phyloP scores from a whole-genome alignment of 1,140 invertebrate species.

The Andricus grossulariae region DNA sequence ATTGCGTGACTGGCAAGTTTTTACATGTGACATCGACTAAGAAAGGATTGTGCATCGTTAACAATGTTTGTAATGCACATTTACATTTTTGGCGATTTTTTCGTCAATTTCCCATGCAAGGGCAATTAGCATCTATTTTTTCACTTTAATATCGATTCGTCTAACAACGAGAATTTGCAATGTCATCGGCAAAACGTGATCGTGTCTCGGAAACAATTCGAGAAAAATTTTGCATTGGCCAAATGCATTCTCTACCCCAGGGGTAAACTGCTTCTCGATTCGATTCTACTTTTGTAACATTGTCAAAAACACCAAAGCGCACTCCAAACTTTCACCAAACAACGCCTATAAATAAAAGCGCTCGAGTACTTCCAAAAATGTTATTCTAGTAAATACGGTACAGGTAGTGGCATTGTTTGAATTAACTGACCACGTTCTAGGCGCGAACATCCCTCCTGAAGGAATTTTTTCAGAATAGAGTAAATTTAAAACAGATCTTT shows the following conservation, averaged over 20 bases:
- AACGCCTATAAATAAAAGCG: constrained; percentile 28
- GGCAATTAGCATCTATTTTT: constrained; percentile 28
- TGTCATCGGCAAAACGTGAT: constrained; percentile 15
- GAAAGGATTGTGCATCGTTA: constrained; percentile 10
- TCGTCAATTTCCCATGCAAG: background rate
- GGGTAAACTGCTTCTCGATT: constrained; percentile 21
- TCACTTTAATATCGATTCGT: constrained; percentile 22
- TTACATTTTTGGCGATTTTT: constrained; percentile 14
- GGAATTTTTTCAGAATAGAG: background rate
- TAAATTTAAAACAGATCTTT: background rate
- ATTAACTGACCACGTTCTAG: constrained; percentile 2
- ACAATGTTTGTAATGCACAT: constrained; percentile 9
- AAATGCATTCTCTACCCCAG: constrained; percentile 22
- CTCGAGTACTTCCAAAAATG: constrained; percentile 13
- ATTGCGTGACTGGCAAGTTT: background rate
- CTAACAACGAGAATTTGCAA: constrained; percentile 14
- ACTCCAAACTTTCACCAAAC: constrained; percentile 28
- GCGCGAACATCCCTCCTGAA: background rate
- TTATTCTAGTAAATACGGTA: constrained; percentile 8
- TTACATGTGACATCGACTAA: constrained; percentile 4
- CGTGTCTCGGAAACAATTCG: background rate
- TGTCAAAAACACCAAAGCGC: constrained; percentile 16
- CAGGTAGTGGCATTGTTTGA: background rate
- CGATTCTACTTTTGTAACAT: constrained; percentile 18
- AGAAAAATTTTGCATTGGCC: constrained; percentile 18